Conservation (phyloP, 2,888 invertebrate species). For the Ligdia adustata region DNA sequence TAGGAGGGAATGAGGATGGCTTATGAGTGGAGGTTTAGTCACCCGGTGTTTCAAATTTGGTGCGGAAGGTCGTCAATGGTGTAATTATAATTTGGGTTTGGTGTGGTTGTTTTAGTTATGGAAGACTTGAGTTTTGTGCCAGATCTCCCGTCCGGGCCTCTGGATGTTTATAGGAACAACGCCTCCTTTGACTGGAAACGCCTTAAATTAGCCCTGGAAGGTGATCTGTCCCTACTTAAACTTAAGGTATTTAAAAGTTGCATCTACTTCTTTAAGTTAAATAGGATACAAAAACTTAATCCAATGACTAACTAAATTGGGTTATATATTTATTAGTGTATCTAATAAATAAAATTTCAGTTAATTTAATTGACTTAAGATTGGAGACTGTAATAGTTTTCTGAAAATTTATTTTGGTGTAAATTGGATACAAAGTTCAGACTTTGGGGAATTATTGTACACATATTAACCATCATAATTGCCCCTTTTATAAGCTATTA, state of each 20-base stretch:
- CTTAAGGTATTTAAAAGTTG: slow-evolving; percentile 90
- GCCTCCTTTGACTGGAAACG: slow-evolving; percentile 95
- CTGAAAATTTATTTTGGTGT: no score
- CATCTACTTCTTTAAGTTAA: no score
- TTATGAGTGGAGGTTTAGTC: slow-evolving; percentile 52
- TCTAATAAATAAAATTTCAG: no score
- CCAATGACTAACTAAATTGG: no score
- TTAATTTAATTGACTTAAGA: no score
- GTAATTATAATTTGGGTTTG: slow-evolving; percentile 40
- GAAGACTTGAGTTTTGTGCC: slow-evolving; percentile 86
- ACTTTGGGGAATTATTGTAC: no score
- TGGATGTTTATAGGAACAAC: slow-evolving; percentile 90
- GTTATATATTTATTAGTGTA: no score
- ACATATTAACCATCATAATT: no score
- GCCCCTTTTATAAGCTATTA: no score
- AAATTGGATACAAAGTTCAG: no score
- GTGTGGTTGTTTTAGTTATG: slow-evolving; percentile 61
- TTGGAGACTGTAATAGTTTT: no score
- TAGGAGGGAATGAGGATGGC: slow-evolving; percentile 52
- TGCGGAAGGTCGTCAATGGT: slow-evolving; percentile 34
- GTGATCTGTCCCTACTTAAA: slow-evolving; percentile 87
- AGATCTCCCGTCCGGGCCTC: slow-evolving; percentile 89
- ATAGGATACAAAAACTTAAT: no score
- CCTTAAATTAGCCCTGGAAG: slow-evolving; percentile 91
- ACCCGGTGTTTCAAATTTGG: slow-evolving; percentile 51